These are phyloP conservation scores for Oostethus manadensis DNA, from an alignment of 2,113 vertebrate species.

Conservation along the genomic window DNA sequence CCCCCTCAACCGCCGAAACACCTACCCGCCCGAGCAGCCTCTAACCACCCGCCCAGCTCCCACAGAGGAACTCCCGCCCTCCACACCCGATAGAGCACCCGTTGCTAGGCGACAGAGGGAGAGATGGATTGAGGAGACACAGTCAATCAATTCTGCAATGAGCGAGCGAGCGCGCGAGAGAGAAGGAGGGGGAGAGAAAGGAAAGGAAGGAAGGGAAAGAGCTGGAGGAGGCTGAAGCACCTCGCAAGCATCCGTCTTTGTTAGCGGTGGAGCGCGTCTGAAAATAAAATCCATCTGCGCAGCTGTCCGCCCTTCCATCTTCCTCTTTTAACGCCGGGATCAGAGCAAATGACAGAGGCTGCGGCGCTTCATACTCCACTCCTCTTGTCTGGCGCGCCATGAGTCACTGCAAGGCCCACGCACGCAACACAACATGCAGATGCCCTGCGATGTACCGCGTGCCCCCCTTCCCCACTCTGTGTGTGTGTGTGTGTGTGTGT, in stretches of 20 bases:
- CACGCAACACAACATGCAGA: slow-evolving; percentile 52
- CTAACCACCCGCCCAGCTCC: slow-evolving; percentile 38
- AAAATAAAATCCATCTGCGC: slow-evolving; percentile 64
- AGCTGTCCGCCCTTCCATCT: slow-evolving; percentile 64
- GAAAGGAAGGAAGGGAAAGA: slow-evolving; percentile 21
- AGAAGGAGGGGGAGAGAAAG: slow-evolving; percentile 13
- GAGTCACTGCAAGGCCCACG: slow-evolving; percentile 52
- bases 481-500: slow-evolving; percentile 30
- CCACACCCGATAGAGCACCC: slow-evolving; percentile 74
- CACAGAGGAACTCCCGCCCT: slow-evolving; percentile 66
- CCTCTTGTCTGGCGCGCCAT: slow-evolving; percentile 47
- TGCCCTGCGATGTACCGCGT: slow-evolving; percentile 50
- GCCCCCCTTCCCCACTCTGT: slow-evolving; percentile 26
- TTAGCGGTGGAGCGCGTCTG: slow-evolving; percentile 53
- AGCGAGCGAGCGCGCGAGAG: slow-evolving; percentile 49
- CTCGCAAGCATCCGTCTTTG: slow-evolving; percentile 67
- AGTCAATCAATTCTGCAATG: slow-evolving; percentile 79
- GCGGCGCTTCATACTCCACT: slow-evolving; percentile 54
- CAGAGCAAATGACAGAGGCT: slow-evolving; percentile 53
- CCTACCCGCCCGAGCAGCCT: slow-evolving; percentile 29
- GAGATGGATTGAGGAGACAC: slow-evolving; percentile 79
- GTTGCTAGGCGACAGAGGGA: slow-evolving; percentile 79
- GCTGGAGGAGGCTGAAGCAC: slow-evolving; percentile 50
- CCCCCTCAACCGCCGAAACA: slow-evolving; percentile 7
- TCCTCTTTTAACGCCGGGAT: slow-evolving; percentile 56